Base-by-base conservation (phyloP, 2,113 vertebrate genomes). In the Puntigrus tetrazona region DNA sequence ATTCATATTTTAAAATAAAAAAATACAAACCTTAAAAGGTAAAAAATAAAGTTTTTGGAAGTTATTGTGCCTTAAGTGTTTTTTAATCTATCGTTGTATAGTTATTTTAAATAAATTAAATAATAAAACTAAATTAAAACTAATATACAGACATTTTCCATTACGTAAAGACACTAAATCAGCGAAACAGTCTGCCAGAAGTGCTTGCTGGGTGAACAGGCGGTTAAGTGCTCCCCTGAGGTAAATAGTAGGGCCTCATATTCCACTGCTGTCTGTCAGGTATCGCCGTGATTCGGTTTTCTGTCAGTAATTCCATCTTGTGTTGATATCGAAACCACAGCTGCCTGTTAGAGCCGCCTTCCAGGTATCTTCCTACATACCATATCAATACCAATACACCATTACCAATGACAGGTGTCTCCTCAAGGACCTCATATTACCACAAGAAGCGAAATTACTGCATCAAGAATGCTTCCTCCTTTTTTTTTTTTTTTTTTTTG, bases 141-240 rank as follows among this genome's bases (percentile, higher is more conserved):
- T 43, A 27, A 18, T 43, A 74, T 7, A 14, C 5, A 14, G 9
- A 14, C n/a, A 2, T 7, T 47, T 74, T 74, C 7, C 72, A 27
- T 25, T 25, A 74, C 47, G 6, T 74, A 47, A 75, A 47, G 16
- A 43, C 43, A 29, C 4, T 47, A 75, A 50, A 47, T 75, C 63
- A 52, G 27, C 63, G 50, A 25, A n/a, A 45, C n/a, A 61, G 50
- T 10, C 36, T 59, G 34, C 61, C 34, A 36, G 45, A 80, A 74
- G 75, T 8, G 22, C 47, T 72, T 7, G 59, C 59, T 63, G 43
- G 75, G 82, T 67, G 83, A 74, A 57, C 57, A 36, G 61, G 5
- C 45, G 63, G 79, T 77, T 85, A 85, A 85, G 80, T 85, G 83
- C 67, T 82, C 84, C 79, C 74, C 29, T 78, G 27, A 59, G 83